A percentile compares a stretch with the other conserved stretches of the same genome.
These are phyloP conservation scores for Noctua fimbriata DNA, from an alignment of 2,888 invertebrate species.

Conservation along the genomic window DNA sequence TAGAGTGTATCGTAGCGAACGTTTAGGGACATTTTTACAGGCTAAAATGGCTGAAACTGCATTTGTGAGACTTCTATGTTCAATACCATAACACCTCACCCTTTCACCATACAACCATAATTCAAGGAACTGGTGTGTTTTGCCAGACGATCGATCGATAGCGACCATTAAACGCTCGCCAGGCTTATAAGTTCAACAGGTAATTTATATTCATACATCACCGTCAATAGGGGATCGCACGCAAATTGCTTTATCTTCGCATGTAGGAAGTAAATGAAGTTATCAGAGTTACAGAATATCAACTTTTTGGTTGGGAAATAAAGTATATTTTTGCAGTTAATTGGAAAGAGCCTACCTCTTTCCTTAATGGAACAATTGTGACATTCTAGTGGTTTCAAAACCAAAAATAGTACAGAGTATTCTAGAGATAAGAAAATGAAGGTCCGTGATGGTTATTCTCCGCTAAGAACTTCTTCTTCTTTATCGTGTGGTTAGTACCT, in stretches of 20 bases:
- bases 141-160: constrained; percentile 22
- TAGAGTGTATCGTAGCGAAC: not conserved
- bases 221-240: constrained; percentile 39
- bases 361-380: no score
- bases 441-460: no score
- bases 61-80: not conserved
- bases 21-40: not conserved
- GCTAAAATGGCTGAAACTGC: not conserved
- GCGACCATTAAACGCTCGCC: constrained; percentile 22
- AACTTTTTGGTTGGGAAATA: not conserved
- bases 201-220: constrained; percentile 65
- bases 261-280: constrained; percentile 28
- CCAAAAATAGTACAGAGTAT: no score
- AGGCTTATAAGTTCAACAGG: constrained; percentile 50
- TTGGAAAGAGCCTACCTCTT: not conserved
- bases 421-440: no score
- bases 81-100: no score
- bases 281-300: constrained; percentile 13
- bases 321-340: not conserved
- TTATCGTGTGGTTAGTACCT: no score
- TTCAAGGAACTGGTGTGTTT: not conserved
- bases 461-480: no score
- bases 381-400: no score
- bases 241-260: constrained; percentile 57
- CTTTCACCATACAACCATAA: not conserved